Evolutionary conservation across 1,140 invertebrate species (phyloP).

Genomic region (Pogonognathellus flavescens): DNA sequence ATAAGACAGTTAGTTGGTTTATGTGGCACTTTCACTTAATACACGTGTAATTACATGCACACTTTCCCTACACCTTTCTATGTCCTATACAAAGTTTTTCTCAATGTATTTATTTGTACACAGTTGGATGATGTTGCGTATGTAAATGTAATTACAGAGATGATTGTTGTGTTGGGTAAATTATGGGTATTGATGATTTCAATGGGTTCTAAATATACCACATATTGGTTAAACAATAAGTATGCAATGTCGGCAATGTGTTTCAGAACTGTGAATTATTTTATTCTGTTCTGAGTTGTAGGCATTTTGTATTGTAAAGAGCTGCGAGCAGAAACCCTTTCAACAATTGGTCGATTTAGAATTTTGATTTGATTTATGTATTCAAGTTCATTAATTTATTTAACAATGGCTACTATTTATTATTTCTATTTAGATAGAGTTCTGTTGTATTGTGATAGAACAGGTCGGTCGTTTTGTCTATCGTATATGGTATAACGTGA

Average conservation of each 20-base stretch:
- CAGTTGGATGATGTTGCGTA: not conserved
- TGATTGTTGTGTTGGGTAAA: too few relatives aligned
- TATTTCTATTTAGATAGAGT: not conserved
- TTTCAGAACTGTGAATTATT: not conserved
- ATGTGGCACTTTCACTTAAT: too few relatives aligned
- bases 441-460: too few relatives aligned
- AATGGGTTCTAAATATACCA: too few relatives aligned
- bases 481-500: too few relatives aligned
- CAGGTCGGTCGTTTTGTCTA: too few relatives aligned
- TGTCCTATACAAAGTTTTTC: too few relatives aligned
- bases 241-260: not conserved
- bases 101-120: not conserved
- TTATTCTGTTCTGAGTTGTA: constrained; percentile 19
- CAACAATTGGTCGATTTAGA: constrained; percentile 36
- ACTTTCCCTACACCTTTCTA: too few relatives aligned
- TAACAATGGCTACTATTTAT: not conserved
- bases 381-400: not conserved
- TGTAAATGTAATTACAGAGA: too few relatives aligned
- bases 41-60: too few relatives aligned
- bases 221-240: not conserved
- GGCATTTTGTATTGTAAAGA: constrained; percentile 8
- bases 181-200: too few relatives aligned
- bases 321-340: constrained; percentile 20
- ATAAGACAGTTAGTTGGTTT: too few relatives aligned
- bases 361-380: constrained; percentile 26